Evolutionary conservation across 2,888 invertebrate genomes (phyloP).

Genomic region (Mythimna pallens): DNA sequence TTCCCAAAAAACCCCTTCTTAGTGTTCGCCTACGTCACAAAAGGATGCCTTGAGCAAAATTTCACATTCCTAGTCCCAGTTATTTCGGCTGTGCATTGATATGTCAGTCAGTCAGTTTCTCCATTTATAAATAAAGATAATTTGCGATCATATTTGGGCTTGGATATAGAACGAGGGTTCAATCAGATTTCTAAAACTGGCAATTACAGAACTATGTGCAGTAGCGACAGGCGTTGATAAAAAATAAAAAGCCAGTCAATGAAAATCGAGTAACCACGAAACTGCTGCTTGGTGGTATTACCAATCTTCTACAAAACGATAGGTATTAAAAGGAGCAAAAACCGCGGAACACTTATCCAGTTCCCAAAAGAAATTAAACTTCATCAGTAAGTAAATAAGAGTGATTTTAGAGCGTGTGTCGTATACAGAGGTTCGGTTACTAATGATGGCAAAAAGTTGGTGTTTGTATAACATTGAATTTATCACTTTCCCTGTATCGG

Average conservation of each 20-base stretch:
- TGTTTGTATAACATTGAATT: slow-evolving; percentile 73
- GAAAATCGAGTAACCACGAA: slow-evolving; percentile 27
- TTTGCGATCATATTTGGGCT: slow-evolving; percentile 28
- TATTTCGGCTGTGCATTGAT: too few relatives aligned
- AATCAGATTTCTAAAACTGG: slow-evolving; percentile 36
- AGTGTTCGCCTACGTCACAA: too few relatives aligned
- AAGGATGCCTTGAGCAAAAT: too few relatives aligned
- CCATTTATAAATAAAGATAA: slow-evolving; percentile 16
- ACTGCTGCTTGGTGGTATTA: slow-evolving; percentile 18
- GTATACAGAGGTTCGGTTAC: slow-evolving; percentile 37
- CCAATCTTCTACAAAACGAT: slow-evolving; percentile 30
- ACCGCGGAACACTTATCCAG: slow-evolving; percentile 31
- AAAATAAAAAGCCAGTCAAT: slow-evolving; percentile 14
- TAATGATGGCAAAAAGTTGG: slow-evolving; percentile 70
- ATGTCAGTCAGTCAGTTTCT: too few relatives aligned
- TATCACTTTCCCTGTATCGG: slow-evolving; percentile 81
- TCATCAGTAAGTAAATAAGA: slow-evolving; percentile 2
- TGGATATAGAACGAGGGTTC: slow-evolving; percentile 11
- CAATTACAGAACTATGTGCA: slow-evolving; percentile 19
- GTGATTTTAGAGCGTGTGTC: slow-evolving; percentile 15
- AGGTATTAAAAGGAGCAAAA: slow-evolving; percentile 41
- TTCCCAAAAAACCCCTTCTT: too few relatives aligned
- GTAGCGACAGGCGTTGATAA: slow-evolving; percentile 16
- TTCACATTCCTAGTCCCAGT: too few relatives aligned
- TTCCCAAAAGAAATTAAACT: slow-evolving; percentile 12